phyloP scores from a whole-genome alignment of 2,797 vertebrate species.

The Hippocampus kuda region DNA sequence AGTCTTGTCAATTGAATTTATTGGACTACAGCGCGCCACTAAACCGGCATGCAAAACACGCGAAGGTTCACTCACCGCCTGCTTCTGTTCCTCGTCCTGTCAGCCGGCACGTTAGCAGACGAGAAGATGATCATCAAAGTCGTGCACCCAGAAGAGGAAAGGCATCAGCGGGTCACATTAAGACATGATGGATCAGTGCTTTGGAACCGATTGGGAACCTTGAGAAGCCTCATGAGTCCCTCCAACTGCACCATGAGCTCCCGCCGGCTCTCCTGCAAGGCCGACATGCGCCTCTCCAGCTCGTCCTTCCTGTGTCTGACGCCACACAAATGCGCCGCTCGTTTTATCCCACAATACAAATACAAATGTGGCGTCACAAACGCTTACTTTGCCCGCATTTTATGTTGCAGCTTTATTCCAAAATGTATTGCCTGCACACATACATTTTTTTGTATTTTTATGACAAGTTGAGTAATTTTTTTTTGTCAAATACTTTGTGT shows the following conservation, averaged over 20 bases:
- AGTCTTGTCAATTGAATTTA: too few relatives aligned
- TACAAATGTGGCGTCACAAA: too few relatives aligned
- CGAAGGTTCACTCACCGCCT: conserved; percentile 83
- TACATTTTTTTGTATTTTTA: too few relatives aligned
- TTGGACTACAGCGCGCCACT: too few relatives aligned
- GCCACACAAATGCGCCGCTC: too few relatives aligned
- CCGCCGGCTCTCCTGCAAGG: conserved; percentile 88
- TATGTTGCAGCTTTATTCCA: too few relatives aligned
- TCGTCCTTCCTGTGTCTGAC: conserved; percentile 93
- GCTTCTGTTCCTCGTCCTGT: conserved; percentile 97
- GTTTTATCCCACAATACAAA: too few relatives aligned
- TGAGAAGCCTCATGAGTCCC: conserved; percentile 93
- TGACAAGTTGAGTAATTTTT: too few relatives aligned
- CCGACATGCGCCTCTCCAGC: conserved; percentile 93
- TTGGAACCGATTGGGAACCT: conserved; percentile 61
- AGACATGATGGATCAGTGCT: conserved; percentile 9
- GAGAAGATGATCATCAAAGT: conserved; percentile 42
- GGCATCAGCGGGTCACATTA: conserved; percentile 31
- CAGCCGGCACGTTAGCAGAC: conserved; percentile 53
- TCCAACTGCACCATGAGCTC: conserved; percentile 98
- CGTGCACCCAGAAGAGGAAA: conserved; percentile 8
- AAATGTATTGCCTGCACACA: too few relatives aligned
- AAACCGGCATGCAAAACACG: neutral
- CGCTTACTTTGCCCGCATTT: too few relatives aligned
- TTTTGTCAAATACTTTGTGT: too few relatives aligned